Percentiles rank a stretch among this genome's conserved stretches.
Conservation (phyloP, 2,888 invertebrate genomes). For the Ptychoptera albimana region DNA sequence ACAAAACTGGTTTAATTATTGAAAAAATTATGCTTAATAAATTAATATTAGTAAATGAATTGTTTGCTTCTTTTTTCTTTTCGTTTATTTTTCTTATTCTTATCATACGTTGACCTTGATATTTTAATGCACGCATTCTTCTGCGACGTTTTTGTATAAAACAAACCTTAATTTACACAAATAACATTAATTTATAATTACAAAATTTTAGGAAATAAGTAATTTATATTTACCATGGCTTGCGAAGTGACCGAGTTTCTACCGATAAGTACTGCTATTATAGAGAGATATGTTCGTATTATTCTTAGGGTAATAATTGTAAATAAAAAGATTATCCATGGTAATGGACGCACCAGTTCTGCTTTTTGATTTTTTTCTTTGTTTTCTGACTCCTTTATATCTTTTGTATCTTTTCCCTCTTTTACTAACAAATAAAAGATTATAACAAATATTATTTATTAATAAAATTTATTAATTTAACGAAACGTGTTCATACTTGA, state of each 20-base stretch:
- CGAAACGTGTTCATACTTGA: too few species aligned
- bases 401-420: too few species aligned
- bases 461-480: too few species aligned
- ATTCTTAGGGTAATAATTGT: slow-evolving; percentile 21
- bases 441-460: too few species aligned
- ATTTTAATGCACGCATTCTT: slow-evolving; percentile 21
- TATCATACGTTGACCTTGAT: slow-evolving; percentile 18
- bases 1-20: too few species aligned
- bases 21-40: too few species aligned
- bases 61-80: not conserved
- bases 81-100: slow-evolving; percentile 12
- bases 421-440: too few species aligned
- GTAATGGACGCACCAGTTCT: slow-evolving; percentile 20
- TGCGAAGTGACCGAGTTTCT: slow-evolving; percentile 18
- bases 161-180: slow-evolving; percentile 10
- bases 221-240: slow-evolving; percentile 14
- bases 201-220: too few species aligned
- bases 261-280: slow-evolving; percentile 21
- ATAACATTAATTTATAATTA: too few species aligned
- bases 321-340: slow-evolving; percentile 23
- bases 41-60: too few species aligned
- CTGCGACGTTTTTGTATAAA: slow-evolving; percentile 24
- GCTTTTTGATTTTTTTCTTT: too few species aligned
- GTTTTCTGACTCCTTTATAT: too few species aligned
- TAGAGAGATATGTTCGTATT: slow-evolving; percentile 18